Evolutionary conservation across 2,888 invertebrate genomes (phyloP).

Genomic region (Cerceris ruficornis): DNA sequence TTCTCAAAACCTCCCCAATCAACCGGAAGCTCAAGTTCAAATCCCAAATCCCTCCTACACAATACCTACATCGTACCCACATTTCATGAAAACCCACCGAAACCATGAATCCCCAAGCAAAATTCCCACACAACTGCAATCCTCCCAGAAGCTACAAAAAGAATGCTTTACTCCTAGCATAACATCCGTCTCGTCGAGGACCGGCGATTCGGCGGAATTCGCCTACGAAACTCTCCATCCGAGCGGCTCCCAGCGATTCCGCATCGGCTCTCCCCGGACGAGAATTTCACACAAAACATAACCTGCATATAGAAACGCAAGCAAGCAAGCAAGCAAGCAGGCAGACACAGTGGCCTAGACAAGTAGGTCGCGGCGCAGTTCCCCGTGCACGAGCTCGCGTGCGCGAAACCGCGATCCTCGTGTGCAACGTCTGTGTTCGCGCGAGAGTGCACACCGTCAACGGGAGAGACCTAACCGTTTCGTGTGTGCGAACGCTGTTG

Average conservation of each 20-base stretch:
- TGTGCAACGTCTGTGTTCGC: conserved; percentile 11
- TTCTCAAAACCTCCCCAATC: too few relatives aligned
- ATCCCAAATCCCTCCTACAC: too few relatives aligned
- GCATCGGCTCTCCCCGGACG: conserved; percentile 30
- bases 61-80: too few relatives aligned
- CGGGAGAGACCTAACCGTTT: background rate
- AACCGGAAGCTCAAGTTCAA: too few relatives aligned
- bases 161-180: background rate
- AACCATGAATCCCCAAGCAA: too few relatives aligned
- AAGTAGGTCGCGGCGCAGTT: conserved; percentile 80
- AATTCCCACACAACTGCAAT: too few relatives aligned
- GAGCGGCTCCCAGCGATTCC: conserved; percentile 30
- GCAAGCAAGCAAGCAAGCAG: conserved; percentile 27
- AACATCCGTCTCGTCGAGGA: conserved; percentile 55
- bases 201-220: conserved; percentile 51
- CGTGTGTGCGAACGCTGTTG: conserved; percentile 9
- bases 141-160: too few relatives aligned
- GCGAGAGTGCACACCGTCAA: background rate
- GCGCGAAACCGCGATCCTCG: conserved; percentile 52
- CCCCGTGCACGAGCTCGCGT: conserved; percentile 69
- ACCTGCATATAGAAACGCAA: conserved; percentile 70
- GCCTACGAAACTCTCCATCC: conserved; percentile 43
- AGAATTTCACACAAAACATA: conserved; percentile 68
- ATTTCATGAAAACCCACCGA: too few relatives aligned
- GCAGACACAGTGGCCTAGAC: conserved; percentile 79